Evolutionary conservation across 2,113 vertebrate species (phyloP).

Genomic region (Toxotes chatareus): DNA sequence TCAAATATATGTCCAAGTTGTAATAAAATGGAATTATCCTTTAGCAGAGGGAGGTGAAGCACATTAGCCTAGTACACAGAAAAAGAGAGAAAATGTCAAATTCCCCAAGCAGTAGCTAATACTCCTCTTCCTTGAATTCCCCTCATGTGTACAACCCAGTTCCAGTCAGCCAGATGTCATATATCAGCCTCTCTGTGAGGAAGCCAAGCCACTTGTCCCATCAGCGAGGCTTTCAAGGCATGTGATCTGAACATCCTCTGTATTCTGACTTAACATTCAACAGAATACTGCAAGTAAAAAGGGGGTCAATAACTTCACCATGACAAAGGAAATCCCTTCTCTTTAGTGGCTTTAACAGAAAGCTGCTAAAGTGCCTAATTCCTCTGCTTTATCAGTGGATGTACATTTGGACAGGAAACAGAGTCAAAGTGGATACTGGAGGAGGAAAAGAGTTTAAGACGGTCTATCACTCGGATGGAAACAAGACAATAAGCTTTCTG

Average conservation of each 20-base stretch:
- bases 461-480: conserved; percentile 64
- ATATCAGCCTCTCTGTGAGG: conserved; percentile 62
- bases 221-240: conserved; percentile 51
- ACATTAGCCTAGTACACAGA: background rate
- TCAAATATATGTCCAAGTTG: background rate
- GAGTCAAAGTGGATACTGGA: conserved; percentile 50
- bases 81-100: conserved; percentile 28
- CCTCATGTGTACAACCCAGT: conserved; percentile 57
- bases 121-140: conserved; percentile 37
- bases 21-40: conserved; percentile 35
- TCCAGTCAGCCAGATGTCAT: conserved; percentile 79
- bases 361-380: conserved; percentile 68
- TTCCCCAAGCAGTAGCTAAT: conserved; percentile 28
- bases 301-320: conserved; percentile 51
- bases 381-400: conserved; percentile 61
- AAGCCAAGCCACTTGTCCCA: conserved; percentile 65
- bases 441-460: conserved; percentile 49
- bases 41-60: background rate
- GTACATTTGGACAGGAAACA: conserved; percentile 70
- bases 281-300: conserved; percentile 45
- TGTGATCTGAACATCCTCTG: conserved; percentile 61
- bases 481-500: conserved; percentile 65
- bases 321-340: conserved; percentile 73
- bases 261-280: conserved; percentile 57
- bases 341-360: conserved; percentile 67